Conservation (phyloP, 2,113 vertebrate genomes). For the Rhea pennata region DNA sequence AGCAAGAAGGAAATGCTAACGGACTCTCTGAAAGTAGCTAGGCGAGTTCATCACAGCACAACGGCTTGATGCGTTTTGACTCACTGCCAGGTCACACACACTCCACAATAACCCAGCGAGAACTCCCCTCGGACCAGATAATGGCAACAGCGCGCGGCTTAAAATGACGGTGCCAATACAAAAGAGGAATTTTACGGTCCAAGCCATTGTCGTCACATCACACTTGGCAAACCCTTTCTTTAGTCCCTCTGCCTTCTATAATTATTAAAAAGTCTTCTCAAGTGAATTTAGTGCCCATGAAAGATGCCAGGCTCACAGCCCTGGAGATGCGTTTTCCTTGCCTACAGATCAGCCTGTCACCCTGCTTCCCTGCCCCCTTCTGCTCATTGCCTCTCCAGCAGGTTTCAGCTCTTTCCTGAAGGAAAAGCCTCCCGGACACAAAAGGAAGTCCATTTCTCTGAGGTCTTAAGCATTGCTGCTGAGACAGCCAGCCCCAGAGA, state of each 20-base stretch:
- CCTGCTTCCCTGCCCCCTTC: neutral
- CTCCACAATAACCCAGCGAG: neutral
- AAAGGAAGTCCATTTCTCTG: neutral
- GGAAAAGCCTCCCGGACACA: neutral
- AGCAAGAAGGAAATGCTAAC: neutral
- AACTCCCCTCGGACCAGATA: neutral
- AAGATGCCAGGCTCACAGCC: slow-evolving; percentile 2
- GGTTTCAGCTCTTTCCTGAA: neutral
- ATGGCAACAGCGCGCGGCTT: neutral
- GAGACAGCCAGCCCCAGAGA: neutral
- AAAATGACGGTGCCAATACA: neutral
- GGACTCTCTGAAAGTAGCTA: neutral
- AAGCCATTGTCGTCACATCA: slow-evolving; percentile 41
- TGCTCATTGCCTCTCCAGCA: neutral
- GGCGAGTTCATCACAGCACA: neutral
- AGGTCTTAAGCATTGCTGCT: neutral
- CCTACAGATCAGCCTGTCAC: neutral
- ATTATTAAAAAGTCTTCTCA: slow-evolving; percentile 32
- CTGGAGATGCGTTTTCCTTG: slow-evolving; percentile 3
- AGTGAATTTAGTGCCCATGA: slow-evolving; percentile 26
- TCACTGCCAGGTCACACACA: slow-evolving; percentile 15
- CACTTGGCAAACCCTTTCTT: slow-evolving; percentile 30
- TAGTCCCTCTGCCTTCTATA: neutral
- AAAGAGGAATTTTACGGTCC: neutral
- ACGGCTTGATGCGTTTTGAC: neutral